Evolutionary conservation across 2,888 invertebrate genomes (phyloP).

Genomic region (Spilosoma lubricipeda): DNA sequence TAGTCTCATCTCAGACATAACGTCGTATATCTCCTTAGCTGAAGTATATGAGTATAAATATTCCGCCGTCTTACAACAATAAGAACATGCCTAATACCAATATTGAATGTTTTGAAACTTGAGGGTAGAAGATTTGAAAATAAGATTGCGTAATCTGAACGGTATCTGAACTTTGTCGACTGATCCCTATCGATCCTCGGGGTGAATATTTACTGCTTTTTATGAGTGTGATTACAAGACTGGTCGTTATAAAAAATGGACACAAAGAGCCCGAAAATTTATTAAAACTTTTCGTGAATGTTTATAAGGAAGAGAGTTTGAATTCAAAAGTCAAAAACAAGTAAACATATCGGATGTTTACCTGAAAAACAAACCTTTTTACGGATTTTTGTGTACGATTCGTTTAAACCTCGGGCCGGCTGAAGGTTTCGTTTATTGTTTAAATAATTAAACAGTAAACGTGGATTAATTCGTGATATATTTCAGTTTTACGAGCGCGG

Average conservation of each 20-base stretch:
- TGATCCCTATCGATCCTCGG: conserved; percentile 48
- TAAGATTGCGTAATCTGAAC: conserved; percentile 53
- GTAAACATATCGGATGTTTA: conserved; percentile 38
- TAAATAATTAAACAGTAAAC: conserved; percentile 45
- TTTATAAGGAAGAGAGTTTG: conserved; percentile 18
- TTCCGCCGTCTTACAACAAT: conserved; percentile 41
- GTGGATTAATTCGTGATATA: conserved; percentile 40
- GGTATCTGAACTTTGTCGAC: conserved; percentile 47
- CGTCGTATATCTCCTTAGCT: conserved; percentile 12
- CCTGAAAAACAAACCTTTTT: conserved; percentile 38
- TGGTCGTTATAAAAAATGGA: conserved; percentile 37
- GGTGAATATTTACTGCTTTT: conserved; percentile 54
- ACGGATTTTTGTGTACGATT: conserved; percentile 34
- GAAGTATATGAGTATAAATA: conserved; percentile 32
- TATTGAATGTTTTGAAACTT: conserved; percentile 49
- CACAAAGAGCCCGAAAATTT: conserved; percentile 36
- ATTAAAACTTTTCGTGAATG: conserved; percentile 32
- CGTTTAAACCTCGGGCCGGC: conserved; percentile 22
- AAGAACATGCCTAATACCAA: conserved; percentile 28
- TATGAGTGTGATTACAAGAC: conserved; percentile 39
- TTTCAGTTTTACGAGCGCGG: conserved; percentile 30
- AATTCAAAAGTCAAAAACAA: conserved; percentile 28
- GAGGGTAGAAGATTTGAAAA: conserved; percentile 48
- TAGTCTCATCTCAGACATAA: neutral
- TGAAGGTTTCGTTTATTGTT: conserved; percentile 37